Evolutionary conservation across 2,888 invertebrate genomes (phyloP).

Genomic region (Mimas tiliae): DNA sequence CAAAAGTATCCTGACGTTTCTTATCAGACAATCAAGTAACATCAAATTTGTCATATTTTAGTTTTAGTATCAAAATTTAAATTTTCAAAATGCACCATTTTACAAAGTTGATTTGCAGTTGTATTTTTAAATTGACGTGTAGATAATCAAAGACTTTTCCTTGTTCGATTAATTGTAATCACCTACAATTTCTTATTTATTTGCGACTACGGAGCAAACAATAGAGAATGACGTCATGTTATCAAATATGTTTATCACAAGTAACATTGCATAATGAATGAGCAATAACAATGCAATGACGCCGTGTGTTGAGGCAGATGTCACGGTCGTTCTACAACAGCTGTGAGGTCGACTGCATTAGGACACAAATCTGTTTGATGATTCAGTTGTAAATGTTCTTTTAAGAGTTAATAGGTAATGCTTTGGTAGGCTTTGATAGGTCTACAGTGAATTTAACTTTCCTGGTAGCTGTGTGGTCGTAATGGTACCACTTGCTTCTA

Average conservation of each 20-base stretch:
- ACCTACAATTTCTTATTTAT: background rate
- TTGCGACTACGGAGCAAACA: background rate
- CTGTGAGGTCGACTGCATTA: conserved; percentile 15
- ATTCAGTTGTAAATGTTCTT: background rate
- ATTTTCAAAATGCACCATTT: too few relatives aligned
- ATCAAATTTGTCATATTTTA: background rate
- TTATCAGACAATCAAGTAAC: background rate
- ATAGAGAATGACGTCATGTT: background rate
- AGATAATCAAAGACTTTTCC: too few relatives aligned
- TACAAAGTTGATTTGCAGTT: too few relatives aligned
- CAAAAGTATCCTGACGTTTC: background rate
- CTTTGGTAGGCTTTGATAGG: too few relatives aligned
- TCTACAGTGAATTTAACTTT: too few relatives aligned
- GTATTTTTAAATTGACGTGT: too few relatives aligned
- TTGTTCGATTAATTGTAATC: too few relatives aligned
- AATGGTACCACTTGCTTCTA: too few relatives aligned
- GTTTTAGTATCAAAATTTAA: background rate
- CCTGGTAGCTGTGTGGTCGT: too few relatives aligned
- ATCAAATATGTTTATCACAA: background rate
- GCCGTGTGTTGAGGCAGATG: conserved; percentile 23
- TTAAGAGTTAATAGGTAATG: background rate
- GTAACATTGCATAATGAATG: conserved; percentile 25
- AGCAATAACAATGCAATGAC: conserved; percentile 36
- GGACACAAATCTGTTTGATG: conserved; percentile 11
- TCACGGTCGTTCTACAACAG: conserved; percentile 10